These are phyloP conservation scores for Lamellibrachia satsuma DNA, from an alignment of 2,888 invertebrate species.

Conservation along the genomic window DNA sequence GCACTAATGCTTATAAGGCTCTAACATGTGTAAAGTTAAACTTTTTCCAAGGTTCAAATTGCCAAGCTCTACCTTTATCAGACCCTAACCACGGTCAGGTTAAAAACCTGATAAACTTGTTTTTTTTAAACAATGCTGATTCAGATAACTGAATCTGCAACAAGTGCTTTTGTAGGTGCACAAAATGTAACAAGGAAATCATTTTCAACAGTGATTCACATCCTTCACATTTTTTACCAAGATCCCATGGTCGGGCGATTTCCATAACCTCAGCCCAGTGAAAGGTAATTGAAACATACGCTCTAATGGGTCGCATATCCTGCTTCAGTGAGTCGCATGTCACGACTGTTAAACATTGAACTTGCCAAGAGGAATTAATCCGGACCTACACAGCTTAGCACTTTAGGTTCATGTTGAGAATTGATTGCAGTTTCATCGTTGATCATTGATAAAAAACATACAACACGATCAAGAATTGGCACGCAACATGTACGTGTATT, in stretches of 20 bases:
- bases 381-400: not conserved
- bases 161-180: not conserved
- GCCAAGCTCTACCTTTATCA: too few species aligned
- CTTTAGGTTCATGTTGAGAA: not conserved
- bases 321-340: not conserved
- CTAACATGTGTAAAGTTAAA: too few species aligned
- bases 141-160: not conserved
- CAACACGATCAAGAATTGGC: not conserved
- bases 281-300: slow-evolving; percentile 4
- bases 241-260: not conserved
- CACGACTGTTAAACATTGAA: not conserved
- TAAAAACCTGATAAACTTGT: not conserved
- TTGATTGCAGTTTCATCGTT: not conserved
- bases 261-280: not conserved
- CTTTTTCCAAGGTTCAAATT: too few species aligned
- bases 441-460: not conserved
- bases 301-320: not conserved
- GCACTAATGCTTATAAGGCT: too few species aligned
- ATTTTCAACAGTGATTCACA: not conserved
- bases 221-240: not conserved
- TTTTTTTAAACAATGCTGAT: not conserved
- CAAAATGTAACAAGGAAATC: not conserved
- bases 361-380: not conserved
- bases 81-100: too few species aligned
- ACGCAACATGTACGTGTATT: not conserved